phyloP scores from a whole-genome alignment of 2,888 invertebrate genomes.

The Eudemis profundana region DNA sequence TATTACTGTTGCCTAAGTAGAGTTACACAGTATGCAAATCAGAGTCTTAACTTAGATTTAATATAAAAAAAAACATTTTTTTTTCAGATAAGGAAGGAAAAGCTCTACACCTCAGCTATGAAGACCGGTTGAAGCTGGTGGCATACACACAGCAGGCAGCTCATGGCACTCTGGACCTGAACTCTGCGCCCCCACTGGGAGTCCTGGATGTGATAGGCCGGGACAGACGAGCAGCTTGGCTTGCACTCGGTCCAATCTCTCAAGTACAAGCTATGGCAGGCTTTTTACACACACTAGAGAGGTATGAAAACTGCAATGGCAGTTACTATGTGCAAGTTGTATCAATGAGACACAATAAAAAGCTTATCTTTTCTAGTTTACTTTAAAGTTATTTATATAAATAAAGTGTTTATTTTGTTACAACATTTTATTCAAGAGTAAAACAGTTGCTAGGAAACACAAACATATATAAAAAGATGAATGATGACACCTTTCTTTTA shows the following conservation, averaged over 20 bases:
- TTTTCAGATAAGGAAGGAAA: conserved; percentile 98
- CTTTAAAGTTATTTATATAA: neutral
- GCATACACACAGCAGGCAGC: conserved; percentile 96
- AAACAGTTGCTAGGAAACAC: too few relatives aligned
- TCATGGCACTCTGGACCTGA: conserved; percentile 92
- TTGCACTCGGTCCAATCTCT: conserved; percentile 93
- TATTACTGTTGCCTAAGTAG: neutral
- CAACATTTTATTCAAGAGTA: too few relatives aligned
- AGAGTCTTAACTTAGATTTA: neutral
- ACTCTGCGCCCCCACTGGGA: conserved; percentile 92
- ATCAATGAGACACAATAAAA: too few relatives aligned
- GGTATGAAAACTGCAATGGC: conserved; percentile 71
- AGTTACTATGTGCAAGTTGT: too few relatives aligned
- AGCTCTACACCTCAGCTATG: conserved; percentile 96
- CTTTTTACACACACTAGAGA: conserved; percentile 94
- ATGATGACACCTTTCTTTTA: too few relatives aligned
- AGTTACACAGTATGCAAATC: neutral
- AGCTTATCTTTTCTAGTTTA: too few relatives aligned
- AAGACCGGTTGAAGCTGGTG: conserved; percentile 95
- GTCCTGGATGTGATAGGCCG: conserved; percentile 98
- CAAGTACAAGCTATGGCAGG: conserved; percentile 95
- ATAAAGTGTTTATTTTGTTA: neutral
- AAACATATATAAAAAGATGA: too few relatives aligned
- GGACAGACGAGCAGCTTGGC: conserved; percentile 97
- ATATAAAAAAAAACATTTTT: neutral